Conservation (phyloP, 2,888 invertebrate genomes). For the Xestia rhomboidea region DNA sequence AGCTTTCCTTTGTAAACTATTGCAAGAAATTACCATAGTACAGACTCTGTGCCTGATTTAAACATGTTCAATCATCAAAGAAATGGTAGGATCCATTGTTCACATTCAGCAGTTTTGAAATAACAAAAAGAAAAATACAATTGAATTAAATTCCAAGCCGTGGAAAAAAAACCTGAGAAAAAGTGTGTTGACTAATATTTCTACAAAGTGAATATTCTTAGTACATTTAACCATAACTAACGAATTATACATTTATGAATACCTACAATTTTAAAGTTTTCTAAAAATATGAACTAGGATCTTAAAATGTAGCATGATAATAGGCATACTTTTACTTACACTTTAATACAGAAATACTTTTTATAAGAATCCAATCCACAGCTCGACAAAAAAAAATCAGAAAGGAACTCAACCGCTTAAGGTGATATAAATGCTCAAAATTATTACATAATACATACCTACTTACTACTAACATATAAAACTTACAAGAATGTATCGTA, state of each 20-base stretch:
- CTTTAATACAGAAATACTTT: not conserved
- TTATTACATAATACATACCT: slow-evolving; percentile 38
- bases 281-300: slow-evolving; percentile 37
- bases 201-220: not conserved
- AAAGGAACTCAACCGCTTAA: slow-evolving; percentile 57
- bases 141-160: not conserved
- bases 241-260: slow-evolving; percentile 1
- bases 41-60: slow-evolving; percentile 1
- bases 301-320: not conserved
- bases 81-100: slow-evolving; percentile 5
- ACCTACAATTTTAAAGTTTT: slow-evolving; percentile 24
- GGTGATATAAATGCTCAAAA: slow-evolving; percentile 63
- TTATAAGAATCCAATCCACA: slow-evolving; percentile 12
- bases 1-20: slow-evolving; percentile 35
- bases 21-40: slow-evolving; percentile 38
- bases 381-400: slow-evolving; percentile 4
- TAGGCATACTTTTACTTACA: not conserved
- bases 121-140: not conserved
- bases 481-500: slow-evolving; percentile 70
- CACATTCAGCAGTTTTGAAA: not conserved
- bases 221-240: not conserved
- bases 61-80: not conserved
- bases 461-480: slow-evolving; percentile 53
- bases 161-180: slow-evolving; percentile 13
- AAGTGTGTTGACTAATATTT: not conserved